These are phyloP conservation scores for Diarsia mendica DNA, from an alignment of 2,888 invertebrate species.

Conservation along the genomic window DNA sequence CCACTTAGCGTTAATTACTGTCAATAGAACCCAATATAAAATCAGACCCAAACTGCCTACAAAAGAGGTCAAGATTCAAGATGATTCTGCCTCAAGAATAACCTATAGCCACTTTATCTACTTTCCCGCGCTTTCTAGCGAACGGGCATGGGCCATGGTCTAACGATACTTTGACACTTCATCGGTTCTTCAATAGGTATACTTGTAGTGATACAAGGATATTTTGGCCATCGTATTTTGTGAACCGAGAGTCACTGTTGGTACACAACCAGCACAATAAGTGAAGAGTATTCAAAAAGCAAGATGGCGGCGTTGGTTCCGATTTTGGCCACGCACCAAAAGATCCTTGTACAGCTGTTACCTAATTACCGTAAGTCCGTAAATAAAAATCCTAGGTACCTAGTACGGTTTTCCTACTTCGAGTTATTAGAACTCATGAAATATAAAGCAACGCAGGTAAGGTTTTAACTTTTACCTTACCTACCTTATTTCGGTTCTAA, in stretches of 20 bases:
- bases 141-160: constrained; percentile 24
- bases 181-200: not conserved
- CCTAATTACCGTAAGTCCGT: no score
- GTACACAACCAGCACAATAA: not conserved
- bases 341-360: not conserved
- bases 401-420: not conserved
- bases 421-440: not conserved
- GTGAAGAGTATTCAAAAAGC: not conserved
- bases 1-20: constrained; percentile 15
- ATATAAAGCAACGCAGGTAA: not conserved
- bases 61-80: constrained; percentile 47
- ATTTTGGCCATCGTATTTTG: not conserved
- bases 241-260: not conserved
- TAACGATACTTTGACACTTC: constrained; percentile 22
- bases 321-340: not conserved
- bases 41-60: not conserved
- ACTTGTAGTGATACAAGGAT: not conserved
- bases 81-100: constrained; percentile 39
- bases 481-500: not conserved
- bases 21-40: constrained; percentile 7
- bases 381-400: not conserved
- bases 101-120: constrained; percentile 43
- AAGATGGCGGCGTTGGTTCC: not conserved
- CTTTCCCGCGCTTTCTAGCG: constrained; percentile 66
- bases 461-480: not conserved